Evolutionary conservation across 1,140 invertebrate genomes (phyloP), one percentile per base, ranked within the genome.

Genomic region (Uloborus diversus): DNA sequence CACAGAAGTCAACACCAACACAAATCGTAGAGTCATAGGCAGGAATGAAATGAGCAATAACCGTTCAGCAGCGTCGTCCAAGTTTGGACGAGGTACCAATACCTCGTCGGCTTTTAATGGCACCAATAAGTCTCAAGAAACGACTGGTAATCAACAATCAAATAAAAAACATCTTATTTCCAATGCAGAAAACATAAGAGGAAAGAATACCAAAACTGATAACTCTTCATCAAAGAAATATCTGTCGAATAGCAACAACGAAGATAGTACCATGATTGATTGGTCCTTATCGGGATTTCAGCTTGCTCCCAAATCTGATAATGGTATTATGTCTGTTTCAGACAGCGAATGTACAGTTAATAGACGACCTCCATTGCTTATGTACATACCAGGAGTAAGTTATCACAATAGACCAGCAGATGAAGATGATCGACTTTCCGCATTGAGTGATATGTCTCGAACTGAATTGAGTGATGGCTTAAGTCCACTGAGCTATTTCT

Each of bases 321-420:
- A 49, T 62, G 42, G 59, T 5, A 33, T 51, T 17, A 70, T 42
- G 28, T 80, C 79, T n/a, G 69, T 62, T 56, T 81, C 80, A 7
- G 80, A 81, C 28, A 71, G 71, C 51, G 80, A 81, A 35, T 75
- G 49, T 37, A 61, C 76, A 7, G 76, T 61, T 11, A 49, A 70
- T 49, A 59, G 57, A 57, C 51, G 76, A 57, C 76, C 76, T 37
- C 76, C 76, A 42, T 20, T 79, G 4, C 53, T 79, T 13, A 79
- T 79, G 76, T 79, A 79, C 23, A 79, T 79, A 20, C 76, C 76
- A 14, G 76, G 76, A 27, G 62, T 79, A 28, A 70, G 66, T 37
- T 64, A 70, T 49, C 76, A 70, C 32, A 64, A 79, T 51, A 51
- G 66, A 13, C 76, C 76, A 59, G 64, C 76, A 27, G 17, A 62